phyloP scores from a whole-genome alignment of 2,113 vertebrate species.

The Clarias magur region DNA sequence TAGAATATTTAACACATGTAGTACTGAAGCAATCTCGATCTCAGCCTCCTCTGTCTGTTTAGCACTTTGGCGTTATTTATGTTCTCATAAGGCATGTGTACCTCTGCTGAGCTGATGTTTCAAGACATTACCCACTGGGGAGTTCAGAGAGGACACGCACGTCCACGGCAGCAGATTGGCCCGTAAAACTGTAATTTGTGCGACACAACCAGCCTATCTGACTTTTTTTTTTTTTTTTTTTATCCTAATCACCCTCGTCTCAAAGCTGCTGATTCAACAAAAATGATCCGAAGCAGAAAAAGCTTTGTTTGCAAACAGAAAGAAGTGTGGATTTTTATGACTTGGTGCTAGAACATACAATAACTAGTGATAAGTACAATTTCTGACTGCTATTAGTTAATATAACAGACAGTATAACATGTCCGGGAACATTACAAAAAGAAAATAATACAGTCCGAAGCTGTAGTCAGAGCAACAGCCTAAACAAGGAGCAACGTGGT shows the following conservation, averaged over 20 bases:
- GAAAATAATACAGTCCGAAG: constrained; percentile 4
- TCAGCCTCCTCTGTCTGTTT: background rate
- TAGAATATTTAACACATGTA: background rate
- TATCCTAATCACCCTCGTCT: constrained; percentile 25
- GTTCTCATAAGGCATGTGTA: constrained; percentile 29
- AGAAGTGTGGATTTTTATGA: background rate
- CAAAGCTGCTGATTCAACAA: constrained; percentile 42
- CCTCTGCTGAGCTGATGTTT: constrained; percentile 41
- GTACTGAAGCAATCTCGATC: background rate
- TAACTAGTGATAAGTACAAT: background rate
- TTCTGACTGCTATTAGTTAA: background rate
- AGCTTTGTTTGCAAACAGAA: constrained; percentile 10
- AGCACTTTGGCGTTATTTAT: constrained; percentile 19
- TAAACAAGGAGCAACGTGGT: constrained; percentile 41
- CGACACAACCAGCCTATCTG: constrained; percentile 21
- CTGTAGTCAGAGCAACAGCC: constrained; percentile 34
- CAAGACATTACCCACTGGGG: constrained; percentile 42
- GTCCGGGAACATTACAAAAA: background rate
- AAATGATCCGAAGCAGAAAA: constrained; percentile 27
- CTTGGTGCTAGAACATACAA: background rate
- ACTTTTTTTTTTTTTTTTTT: background rate
- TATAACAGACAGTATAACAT: background rate
- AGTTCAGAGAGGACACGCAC: constrained; percentile 28
- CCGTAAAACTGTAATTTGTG: constrained; percentile 51
- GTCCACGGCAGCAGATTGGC: constrained; percentile 42